These are phyloP conservation scores for Xenentodon cancila DNA, from an alignment of 2,797 vertebrate genomes.

Conservation along the genomic window DNA sequence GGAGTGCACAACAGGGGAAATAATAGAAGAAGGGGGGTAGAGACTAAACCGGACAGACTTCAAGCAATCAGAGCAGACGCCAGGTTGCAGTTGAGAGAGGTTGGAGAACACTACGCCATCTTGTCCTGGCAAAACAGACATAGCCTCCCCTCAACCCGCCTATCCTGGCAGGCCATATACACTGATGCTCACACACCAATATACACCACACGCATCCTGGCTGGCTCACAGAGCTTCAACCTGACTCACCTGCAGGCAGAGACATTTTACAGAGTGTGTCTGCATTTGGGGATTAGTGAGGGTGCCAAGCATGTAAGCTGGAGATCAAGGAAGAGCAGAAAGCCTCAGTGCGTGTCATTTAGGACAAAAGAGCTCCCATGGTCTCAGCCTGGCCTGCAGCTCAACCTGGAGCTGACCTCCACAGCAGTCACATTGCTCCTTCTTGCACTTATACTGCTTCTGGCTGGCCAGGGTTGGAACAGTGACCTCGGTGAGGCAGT, in stretches of 20 bases:
- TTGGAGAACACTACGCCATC: constrained; percentile 85
- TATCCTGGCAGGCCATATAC: constrained; percentile 87
- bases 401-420: constrained; percentile 73
- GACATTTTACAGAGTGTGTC: constrained; percentile 91
- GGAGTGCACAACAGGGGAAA: constrained; percentile 73
- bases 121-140: constrained; percentile 87
- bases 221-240: constrained; percentile 90
- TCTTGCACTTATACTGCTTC: constrained; percentile 78
- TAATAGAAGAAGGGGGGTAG: constrained; percentile 45
- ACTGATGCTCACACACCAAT: constrained; percentile 65
- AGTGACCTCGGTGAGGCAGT: constrained; percentile 42
- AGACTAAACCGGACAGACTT: constrained; percentile 35
- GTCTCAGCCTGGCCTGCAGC: constrained; percentile 33
- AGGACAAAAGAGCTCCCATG: constrained; percentile 87
- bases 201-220: constrained; percentile 86
- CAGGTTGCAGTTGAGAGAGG: constrained; percentile 77
- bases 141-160: constrained; percentile 88
- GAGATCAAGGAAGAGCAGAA: constrained; percentile 51
- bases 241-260: constrained; percentile 89
- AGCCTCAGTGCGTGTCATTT: constrained; percentile 83
- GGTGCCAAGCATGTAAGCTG: constrained; percentile 55
- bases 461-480: constrained; percentile 76
- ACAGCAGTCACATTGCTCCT: constrained; percentile 75
- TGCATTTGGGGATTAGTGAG: constrained; percentile 83
- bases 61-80: constrained; percentile 31